Evolutionary conservation across 1,140 invertebrate genomes (phyloP).

Genomic region (Ceratina calcarata): DNA sequence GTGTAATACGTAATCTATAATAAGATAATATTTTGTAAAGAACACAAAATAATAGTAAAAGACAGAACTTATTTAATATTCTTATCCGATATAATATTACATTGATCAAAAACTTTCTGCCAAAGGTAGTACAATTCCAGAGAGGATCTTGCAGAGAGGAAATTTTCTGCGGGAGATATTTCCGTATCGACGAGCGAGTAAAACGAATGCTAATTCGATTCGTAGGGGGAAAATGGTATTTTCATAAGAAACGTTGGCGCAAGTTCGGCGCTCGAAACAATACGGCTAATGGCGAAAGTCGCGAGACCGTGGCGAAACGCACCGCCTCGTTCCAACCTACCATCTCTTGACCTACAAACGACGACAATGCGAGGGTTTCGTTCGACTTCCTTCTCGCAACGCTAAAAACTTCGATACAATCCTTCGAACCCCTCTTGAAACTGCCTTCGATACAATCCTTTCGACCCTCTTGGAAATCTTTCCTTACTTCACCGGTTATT

Average conservation of each 20-base stretch:
- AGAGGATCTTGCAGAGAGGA: too few species aligned
- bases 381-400: slow-evolving; percentile 52
- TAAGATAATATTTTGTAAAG: too few species aligned
- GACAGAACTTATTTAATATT: too few species aligned
- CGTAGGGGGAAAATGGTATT: slow-evolving; percentile 42
- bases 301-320: slow-evolving; percentile 13
- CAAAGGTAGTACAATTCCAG: too few species aligned
- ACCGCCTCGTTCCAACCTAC: not conserved
- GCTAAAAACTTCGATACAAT: slow-evolving; percentile 67
- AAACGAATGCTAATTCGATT: slow-evolving; percentile 62
- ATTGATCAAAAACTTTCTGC: too few species aligned
- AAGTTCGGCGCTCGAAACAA: slow-evolving; percentile 60
- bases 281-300: slow-evolving; percentile 57
- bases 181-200: slow-evolving; percentile 5
- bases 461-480: slow-evolving; percentile 35
- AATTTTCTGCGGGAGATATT: slow-evolving; percentile 8
- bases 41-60: too few species aligned
- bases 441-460: slow-evolving; percentile 52
- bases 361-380: slow-evolving; percentile 36
- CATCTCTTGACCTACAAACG: slow-evolving; percentile 44
- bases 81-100: too few species aligned
- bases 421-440: slow-evolving; percentile 39
- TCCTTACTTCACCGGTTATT: slow-evolving; percentile 33
- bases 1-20: too few species aligned
- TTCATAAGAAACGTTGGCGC: slow-evolving; percentile 48